A percentile compares a stretch with the other conserved stretches of the same genome.
phyloP scores from a whole-genome alignment of 2,113 vertebrate species.

The Neolamprologus hecqui region DNA sequence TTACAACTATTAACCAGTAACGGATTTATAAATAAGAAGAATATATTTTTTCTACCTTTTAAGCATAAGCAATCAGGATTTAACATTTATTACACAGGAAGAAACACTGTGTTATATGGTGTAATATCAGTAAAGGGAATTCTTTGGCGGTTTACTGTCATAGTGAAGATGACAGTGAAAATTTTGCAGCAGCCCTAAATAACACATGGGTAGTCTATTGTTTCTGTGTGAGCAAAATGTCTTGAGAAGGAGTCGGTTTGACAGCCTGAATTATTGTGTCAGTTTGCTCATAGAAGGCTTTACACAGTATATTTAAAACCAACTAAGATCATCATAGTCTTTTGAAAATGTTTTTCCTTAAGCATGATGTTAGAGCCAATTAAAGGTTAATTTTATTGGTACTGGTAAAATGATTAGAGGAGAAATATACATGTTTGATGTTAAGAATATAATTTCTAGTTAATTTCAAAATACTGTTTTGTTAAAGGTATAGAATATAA shows the following conservation, averaged over 20 bases:
- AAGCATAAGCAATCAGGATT: neutral
- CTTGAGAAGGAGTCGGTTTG: neutral
- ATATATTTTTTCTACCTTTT: neutral
- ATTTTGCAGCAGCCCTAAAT: neutral
- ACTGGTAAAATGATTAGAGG: too few species aligned
- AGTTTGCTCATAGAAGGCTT: neutral
- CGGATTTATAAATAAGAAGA: neutral
- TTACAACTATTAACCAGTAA: neutral
- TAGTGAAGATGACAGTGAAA: neutral
- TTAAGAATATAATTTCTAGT: too few species aligned
- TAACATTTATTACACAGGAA: neutral
- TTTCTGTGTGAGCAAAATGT: neutral
- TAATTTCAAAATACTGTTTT: too few species aligned
- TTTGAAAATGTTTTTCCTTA: neutral
- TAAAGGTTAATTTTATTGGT: too few species aligned
- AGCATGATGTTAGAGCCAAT: neutral
- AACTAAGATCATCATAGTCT: neutral
- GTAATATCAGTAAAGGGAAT: neutral
- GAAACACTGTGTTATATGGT: neutral
- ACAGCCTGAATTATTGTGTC: neutral
- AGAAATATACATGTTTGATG: too few species aligned
- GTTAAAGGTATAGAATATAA: too few species aligned
- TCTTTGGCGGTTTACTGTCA: neutral
- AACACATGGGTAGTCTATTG: neutral
- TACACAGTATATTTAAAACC: neutral